A percentile compares a stretch with the other conserved stretches of the same genome.
phyloP scores from a whole-genome alignment of 2,888 invertebrate species.

The Troides oblongomaculatus region DNA sequence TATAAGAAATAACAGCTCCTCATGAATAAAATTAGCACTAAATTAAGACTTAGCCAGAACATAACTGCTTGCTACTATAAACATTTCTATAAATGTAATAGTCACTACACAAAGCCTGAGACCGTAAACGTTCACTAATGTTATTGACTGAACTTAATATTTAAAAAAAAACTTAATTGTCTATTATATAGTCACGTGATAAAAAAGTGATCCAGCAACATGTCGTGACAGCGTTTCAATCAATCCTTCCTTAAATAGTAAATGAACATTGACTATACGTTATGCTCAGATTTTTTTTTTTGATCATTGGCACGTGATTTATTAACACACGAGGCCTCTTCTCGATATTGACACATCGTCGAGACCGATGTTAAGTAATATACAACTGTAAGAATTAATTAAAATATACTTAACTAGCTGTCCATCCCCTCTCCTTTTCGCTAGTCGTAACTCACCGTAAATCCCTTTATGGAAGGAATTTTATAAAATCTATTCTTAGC shows the following conservation, averaged over 20 bases:
- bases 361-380: neutral
- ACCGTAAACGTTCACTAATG: neutral
- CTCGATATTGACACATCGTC: too few species aligned
- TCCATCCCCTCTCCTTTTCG: too few species aligned
- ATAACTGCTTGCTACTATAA: too few species aligned
- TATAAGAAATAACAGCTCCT: too few species aligned
- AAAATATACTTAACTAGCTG: too few species aligned
- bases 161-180: conserved; percentile 11
- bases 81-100: too few species aligned
- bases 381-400: neutral
- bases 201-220: conserved; percentile 3
- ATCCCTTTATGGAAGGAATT: too few species aligned
- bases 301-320: neutral
- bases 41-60: too few species aligned
- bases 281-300: conserved; percentile 1
- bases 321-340: neutral
- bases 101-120: neutral
- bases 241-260: conserved; percentile 11
- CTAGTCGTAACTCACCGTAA: too few species aligned
- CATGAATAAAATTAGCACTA: too few species aligned
- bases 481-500: too few species aligned
- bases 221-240: conserved; percentile 17
- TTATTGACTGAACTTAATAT: neutral
- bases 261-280: conserved; percentile 7
- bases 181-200: neutral